Percentiles rank a stretch among this genome's conserved stretches.
Evolutionary conservation across 2,888 invertebrate species (phyloP).

Genomic region (Oscheius sp.): DNA sequence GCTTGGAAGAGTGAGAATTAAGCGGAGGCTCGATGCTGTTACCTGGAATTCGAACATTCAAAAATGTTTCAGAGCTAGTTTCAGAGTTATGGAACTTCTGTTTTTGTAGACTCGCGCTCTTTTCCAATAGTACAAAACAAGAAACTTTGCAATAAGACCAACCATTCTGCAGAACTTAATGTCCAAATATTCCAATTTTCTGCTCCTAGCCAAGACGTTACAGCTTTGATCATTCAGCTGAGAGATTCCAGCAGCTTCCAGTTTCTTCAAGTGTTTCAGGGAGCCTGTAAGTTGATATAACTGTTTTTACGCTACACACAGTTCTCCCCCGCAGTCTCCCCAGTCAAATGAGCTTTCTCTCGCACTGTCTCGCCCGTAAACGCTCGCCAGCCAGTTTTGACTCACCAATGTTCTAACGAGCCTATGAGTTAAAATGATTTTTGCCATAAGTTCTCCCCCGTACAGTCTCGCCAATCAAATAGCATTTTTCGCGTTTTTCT

Average conservation of each 20-base stretch:
- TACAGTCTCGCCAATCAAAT: no score
- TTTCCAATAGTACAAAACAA: no score
- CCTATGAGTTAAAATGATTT: no score
- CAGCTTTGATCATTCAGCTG: conserved; percentile 5
- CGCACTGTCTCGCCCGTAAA: no score
- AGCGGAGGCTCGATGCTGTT: conserved; percentile 4
- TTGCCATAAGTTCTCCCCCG: no score
- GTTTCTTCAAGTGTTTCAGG: conserved; percentile 1
- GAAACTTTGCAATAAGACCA: not conserved
- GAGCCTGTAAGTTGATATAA: not conserved
- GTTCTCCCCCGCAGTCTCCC: not conserved
- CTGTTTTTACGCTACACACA: not conserved
- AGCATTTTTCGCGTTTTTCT: no score
- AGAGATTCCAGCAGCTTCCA: conserved; percentile 8
- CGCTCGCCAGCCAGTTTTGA: no score
- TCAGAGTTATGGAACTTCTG: no score
- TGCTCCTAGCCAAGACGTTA: not conserved
- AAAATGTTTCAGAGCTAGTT: not conserved
- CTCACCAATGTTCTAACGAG: no score
- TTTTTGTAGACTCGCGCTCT: not conserved
- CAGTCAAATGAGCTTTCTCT: no score
- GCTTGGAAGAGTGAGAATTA: not conserved
- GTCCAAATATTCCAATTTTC: conserved; percentile 19
- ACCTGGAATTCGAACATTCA: conserved; percentile 6
- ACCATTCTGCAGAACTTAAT: conserved; percentile 33